phyloP scores from a whole-genome alignment of 2,797 vertebrate genomes.

The Astyanax mexicanus region DNA sequence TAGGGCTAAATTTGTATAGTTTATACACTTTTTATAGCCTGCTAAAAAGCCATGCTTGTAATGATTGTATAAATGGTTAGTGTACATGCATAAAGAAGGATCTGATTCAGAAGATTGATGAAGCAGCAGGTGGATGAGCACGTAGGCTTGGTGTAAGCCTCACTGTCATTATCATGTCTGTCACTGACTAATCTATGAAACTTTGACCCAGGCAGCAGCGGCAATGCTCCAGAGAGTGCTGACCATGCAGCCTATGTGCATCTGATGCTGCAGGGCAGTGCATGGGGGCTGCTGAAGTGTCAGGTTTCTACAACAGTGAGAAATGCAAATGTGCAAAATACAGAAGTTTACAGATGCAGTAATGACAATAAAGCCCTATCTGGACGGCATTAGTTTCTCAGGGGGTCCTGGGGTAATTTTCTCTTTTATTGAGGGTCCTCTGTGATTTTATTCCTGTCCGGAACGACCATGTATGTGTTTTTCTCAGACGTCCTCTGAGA shows the following conservation, averaged over 20 bases:
- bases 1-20: too few relatives aligned
- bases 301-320: slow-evolving; percentile 1
- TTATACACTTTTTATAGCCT: too few relatives aligned
- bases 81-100: background rate
- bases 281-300: slow-evolving; percentile 20
- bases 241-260: slow-evolving; percentile 10
- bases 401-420: too few relatives aligned
- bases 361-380: too few relatives aligned
- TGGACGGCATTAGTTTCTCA: too few relatives aligned
- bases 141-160: background rate
- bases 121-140: background rate
- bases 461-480: too few relatives aligned
- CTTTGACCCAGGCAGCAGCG: slow-evolving; percentile 41
- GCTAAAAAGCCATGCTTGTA: too few relatives aligned
- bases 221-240: slow-evolving; percentile 17
- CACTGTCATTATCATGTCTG: slow-evolving; percentile 12
- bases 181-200: slow-evolving; percentile 27
- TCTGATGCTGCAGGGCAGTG: slow-evolving; percentile 34
- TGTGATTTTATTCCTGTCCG: too few relatives aligned
- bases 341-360: too few relatives aligned
- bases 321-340: background rate
- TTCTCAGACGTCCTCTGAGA: too few relatives aligned
- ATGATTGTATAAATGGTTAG: background rate
- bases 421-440: too few relatives aligned
- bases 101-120: background rate